Evolutionary conservation across 92 coral and sea anemone genomes (phyloP), one percentile per base, ranked within the genome.

Genomic region (Phenganax stokvisi): DNA sequence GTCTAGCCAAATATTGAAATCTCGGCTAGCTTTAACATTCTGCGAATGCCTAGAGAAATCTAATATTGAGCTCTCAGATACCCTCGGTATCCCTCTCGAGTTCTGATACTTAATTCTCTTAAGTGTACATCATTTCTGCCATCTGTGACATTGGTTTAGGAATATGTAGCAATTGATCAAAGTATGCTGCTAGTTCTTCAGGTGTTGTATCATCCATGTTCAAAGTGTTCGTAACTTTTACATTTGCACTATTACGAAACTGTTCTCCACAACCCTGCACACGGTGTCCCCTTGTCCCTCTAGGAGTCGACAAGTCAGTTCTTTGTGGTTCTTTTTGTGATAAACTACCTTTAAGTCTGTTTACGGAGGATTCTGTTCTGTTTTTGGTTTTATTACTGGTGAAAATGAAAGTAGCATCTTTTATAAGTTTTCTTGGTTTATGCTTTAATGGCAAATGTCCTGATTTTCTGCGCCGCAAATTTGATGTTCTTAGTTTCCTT

Each of bases 101-200:
- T 37, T 37, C 47, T 37, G 47, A 37, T 64, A 10, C 16, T 68
- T 20, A 20, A 20, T 20, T 9, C 17, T 15, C 51, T 79, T 74
- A 94, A 17, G 98, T 94, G 72, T 96, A 96, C 99, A 96, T 92
- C 99, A 96, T 96, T 81, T 96, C 99, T 9, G 99, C 99, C 99
- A 96, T 96, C 11, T 96, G 96, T 13, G 99, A 96, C 99, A 96
- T 96, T 12, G 99, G 97, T 70, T 96, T 96, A 9, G 99, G 99
- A 75, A 96, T 88, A 75, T 96, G 96, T 6, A 96, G 82, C 56
- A 96, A 64, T 80, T 91, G 97, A 75, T 96, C 99, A 86, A 96
- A 96, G 73, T 96, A 96, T 20, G 99, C 92, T 3, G 99, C 99
- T 17, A 96, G 86, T 81, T 96, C 99, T 29, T 92, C 99, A 0